Conservation (phyloP, 2,888 invertebrate genomes). For the Drosophila kanekoi region DNA sequence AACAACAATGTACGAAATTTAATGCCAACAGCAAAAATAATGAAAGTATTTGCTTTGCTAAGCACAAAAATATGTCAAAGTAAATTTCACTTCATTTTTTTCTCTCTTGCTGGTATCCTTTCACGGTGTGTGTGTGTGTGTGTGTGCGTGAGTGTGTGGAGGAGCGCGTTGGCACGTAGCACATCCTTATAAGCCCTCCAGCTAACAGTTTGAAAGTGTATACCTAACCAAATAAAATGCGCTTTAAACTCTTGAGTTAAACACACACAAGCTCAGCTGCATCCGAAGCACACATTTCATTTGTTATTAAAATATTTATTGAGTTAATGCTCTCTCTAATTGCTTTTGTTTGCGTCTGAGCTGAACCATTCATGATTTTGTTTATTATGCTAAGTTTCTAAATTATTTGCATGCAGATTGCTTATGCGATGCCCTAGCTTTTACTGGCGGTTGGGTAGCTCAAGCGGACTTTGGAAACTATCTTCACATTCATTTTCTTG, state of each 20-base stretch:
- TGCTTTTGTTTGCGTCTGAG: background rate
- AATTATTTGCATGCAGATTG: no score
- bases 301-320: background rate
- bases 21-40: constrained; percentile 81
- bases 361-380: no score
- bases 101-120: constrained; percentile 57
- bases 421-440: no score
- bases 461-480: no score
- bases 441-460: no score
- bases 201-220: background rate
- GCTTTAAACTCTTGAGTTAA: constrained; percentile 4
- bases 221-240: constrained; percentile 2
- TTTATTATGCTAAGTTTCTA: no score
- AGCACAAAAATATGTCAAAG: constrained; percentile 83
- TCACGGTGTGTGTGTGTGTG: constrained; percentile 11
- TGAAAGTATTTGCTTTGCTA: constrained; percentile 82
- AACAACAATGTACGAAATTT: constrained; percentile 76
- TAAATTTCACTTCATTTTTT: constrained; percentile 80
- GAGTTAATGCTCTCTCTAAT: background rate
- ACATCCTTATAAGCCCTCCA: constrained; percentile 36
- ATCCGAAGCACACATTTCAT: constrained; percentile 2
- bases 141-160: constrained; percentile 18
- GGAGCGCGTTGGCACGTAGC: constrained; percentile 65
- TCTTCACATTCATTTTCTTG: no score
- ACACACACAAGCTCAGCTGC: background rate